phyloP scores from a whole-genome alignment of 2,113 vertebrate genomes.

The Etheostoma cragini region DNA sequence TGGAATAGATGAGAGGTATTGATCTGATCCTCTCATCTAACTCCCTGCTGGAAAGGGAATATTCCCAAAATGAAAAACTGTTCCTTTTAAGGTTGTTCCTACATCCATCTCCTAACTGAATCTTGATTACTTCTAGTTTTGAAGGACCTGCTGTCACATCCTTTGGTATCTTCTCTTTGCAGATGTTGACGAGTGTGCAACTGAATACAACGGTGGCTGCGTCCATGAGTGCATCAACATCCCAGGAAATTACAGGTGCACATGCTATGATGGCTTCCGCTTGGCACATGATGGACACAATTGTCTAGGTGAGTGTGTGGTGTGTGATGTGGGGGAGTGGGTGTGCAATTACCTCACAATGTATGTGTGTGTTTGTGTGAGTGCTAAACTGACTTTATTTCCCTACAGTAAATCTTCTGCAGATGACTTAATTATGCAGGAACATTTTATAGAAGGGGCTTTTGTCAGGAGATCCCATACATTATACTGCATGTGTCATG shows the following conservation, averaged over 20 bases:
- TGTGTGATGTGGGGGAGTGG: constrained; percentile 2
- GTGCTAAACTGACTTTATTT: background rate
- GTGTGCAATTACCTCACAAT: background rate
- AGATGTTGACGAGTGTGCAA: constrained; percentile 97
- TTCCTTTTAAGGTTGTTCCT: constrained; percentile 12
- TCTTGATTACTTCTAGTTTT: background rate
- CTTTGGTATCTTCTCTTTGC: constrained; percentile 37
- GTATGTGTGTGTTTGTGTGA: constrained; percentile 4
- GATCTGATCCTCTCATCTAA: background rate
- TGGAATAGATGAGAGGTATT: background rate
- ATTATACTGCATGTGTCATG: constrained; percentile 45
- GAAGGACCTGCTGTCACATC: constrained; percentile 1
- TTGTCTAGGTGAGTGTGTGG: constrained; percentile 89
- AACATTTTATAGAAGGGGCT: constrained; percentile 6
- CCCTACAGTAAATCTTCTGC: background rate
- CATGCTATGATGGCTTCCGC: constrained; percentile 97
- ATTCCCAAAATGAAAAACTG: background rate
- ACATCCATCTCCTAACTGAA: background rate
- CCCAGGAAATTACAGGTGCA: constrained; percentile 97
- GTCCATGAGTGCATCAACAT: constrained; percentile 99
- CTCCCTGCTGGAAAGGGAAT: background rate
- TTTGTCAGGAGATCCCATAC: constrained; percentile 30
- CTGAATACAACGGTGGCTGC: constrained; percentile 94
- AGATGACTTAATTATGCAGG: constrained; percentile 24
- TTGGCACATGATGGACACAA: constrained; percentile 96